Evolutionary conservation across 1,140 invertebrate genomes (phyloP), one percentile per base, ranked within the genome.

Genomic region (Neodiprion virginianus): DNA sequence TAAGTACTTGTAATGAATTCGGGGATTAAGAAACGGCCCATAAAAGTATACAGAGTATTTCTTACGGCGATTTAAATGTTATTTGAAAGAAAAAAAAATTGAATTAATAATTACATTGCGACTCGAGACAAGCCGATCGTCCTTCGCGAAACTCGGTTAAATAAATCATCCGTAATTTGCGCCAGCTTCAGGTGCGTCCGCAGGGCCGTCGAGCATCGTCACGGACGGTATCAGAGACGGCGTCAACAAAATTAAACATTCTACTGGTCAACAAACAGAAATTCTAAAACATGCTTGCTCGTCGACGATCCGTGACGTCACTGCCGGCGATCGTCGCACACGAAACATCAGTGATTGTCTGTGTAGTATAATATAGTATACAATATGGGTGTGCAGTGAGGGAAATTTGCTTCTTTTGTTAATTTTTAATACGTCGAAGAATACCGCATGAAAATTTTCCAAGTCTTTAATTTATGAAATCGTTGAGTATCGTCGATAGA

Each of bases 241-340:
- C 8, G 71, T 79, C 76, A 84, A 86, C 81, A 83, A 84, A 85
- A 86, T 84, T 84, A 84, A 84, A 84, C 74, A 84, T 83, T 84
- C 78, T 79, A 84, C 80, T 76, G 66, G 71, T 80, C 78, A 85
- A 86, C 80, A 83, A 86, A 84, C 82, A 83, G 76, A 83, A 81
- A 79, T 77, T 65, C 69, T 80, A 80, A 83, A 84, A 80, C 80
- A 77, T 69, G 67, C 67, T 69, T 11, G 8, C 53, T 61, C 53
- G 11, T 61, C 53, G 53, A 17, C n/a, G 53, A 61, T 61, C 53
- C n/a, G n/a, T 61, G 53, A 61, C 53, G 53, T 14, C 53, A 8
- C 53, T 61, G 53, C 11, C n/a, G 11, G n/a, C n/a, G 11, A n/a
- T 61, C 53, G 11, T 2, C 11, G 11, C 11, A 61, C 53, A 61